Percentiles rank a stretch among this genome's conserved stretches.
Evolutionary conservation across 2,797 vertebrate genomes (phyloP).

Genomic region (Halcyon chelicuti): DNA sequence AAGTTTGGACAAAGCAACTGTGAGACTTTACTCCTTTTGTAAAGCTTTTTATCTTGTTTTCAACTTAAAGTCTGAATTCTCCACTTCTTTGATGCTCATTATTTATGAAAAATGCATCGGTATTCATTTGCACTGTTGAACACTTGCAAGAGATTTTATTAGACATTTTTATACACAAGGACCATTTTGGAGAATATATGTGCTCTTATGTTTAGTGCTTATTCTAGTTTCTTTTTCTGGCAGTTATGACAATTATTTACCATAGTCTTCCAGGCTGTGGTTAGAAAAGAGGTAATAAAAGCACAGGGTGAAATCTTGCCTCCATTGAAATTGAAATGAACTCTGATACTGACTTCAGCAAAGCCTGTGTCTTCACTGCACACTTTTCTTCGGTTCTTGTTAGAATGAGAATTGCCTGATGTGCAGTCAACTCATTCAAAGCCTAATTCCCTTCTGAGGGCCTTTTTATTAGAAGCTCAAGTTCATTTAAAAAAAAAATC

Average conservation of each 20-base stretch:
- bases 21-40: background rate
- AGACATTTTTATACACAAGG: background rate
- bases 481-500: background rate
- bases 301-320: background rate
- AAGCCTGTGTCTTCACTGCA: background rate
- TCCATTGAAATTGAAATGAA: background rate
- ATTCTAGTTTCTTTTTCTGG: background rate
- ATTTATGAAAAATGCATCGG: background rate
- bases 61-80: background rate
- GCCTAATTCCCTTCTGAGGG: background rate
- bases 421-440: background rate
- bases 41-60: background rate
- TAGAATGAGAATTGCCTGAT: background rate
- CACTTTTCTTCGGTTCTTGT: background rate
- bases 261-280: background rate
- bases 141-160: constrained; percentile 19
- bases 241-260: background rate
- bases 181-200: background rate
- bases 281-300: background rate
- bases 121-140: background rate
- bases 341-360: background rate
- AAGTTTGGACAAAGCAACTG: background rate
- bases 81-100: background rate
- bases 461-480: background rate
- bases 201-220: background rate